Evolutionary conservation across 2,888 invertebrate species (phyloP), one percentile per base, ranked within the genome.

Genomic region (Oxystoma pomonae): DNA sequence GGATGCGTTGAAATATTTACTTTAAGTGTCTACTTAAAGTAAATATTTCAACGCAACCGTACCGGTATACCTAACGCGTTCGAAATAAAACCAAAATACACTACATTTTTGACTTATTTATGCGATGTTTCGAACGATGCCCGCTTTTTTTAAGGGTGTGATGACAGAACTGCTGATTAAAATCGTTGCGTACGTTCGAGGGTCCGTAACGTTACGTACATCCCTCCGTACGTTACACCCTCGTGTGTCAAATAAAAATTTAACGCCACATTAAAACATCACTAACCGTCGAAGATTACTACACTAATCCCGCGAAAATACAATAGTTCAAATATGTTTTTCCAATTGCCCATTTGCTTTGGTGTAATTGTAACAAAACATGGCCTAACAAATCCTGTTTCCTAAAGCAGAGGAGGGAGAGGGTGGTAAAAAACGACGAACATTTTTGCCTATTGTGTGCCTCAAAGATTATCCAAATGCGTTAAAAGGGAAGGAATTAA

Each of bases 351-450:
- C 19, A 53, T 53, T 53, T 53, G 19, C 7, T 17, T n/a, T 19
- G 16, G 53, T 53, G 53, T 53, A 53, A 53, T 53, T 53, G 53
- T 53, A 53, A 53, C 53, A 53, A 53, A 53, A 53, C 53, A 53
- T 19, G 19, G 17, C 16, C 53, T 53, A n/a, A 53, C n/a, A 53
- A 53, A 53, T 53, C 53, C 53, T 53, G 19, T 53, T 53, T 35
- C 35, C 5, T 7, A 35, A 35, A 35, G 35, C 35, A 35, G 35
- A 12, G 3, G 12, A 35, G 35, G 35, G 35, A 35, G 12, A 7
- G 3, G 35, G 12, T 7, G 5, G 35, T 7, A 35, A 35, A 12
- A 12, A 12, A 12, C 3, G 35, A 35, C 5, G 12, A 35, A 35
- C 35, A 35, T 35, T 35, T 35, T 35, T 3, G 35, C 35, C 35